Evolutionary conservation across 2,113 vertebrate species (phyloP).

Genomic region (Tragelaphus imberbis): DNA sequence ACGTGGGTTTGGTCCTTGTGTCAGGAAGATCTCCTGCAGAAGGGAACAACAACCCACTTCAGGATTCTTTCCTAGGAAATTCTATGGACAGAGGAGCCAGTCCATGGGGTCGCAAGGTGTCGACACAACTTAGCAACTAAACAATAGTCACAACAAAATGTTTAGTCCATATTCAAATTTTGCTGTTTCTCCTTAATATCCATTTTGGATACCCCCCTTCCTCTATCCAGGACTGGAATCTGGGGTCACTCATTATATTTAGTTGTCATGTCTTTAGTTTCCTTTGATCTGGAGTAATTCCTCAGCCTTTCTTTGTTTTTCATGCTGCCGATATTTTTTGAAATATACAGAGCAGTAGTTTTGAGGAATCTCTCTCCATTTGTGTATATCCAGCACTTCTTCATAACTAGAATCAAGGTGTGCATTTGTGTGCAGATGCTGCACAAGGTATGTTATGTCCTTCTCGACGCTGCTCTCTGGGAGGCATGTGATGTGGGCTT

Average conservation of each 20-base stretch:
- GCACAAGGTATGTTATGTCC: fast-evolving
- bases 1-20: background rate
- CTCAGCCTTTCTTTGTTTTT: background rate
- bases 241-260: background rate
- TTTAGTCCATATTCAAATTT: background rate
- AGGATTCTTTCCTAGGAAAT: background rate
- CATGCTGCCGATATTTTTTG: background rate
- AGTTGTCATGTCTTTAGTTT: background rate
- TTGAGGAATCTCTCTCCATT: background rate
- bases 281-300: background rate
- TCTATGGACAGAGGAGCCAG: background rate
- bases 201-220: background rate
- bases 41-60: background rate
- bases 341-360: background rate
- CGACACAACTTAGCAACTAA: background rate
- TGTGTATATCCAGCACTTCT: background rate
- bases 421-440: background rate
- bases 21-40: background rate
- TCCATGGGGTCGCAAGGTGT: background rate
- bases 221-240: background rate
- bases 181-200: background rate
- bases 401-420: background rate
- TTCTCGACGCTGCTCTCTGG: background rate
- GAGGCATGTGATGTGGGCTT: background rate
- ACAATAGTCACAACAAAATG: background rate